Evolutionary conservation across 2,888 invertebrate species (phyloP).

Genomic region (Patella depressa): DNA sequence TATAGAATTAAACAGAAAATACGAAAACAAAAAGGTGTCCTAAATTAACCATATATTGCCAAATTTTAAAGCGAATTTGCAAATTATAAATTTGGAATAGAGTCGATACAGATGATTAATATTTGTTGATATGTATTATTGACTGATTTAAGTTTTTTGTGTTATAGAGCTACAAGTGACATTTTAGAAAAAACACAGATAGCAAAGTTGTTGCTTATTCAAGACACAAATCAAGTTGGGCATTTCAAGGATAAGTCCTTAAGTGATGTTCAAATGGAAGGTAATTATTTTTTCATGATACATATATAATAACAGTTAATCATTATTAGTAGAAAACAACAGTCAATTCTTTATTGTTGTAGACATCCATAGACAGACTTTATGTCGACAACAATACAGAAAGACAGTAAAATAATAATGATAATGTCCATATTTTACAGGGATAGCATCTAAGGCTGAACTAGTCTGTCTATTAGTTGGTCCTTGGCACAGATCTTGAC

Average conservation of each 20-base stretch:
- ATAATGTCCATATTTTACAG: neutral
- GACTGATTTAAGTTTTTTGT: too few relatives aligned
- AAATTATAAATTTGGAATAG: too few relatives aligned
- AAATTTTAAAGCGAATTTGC: too few relatives aligned
- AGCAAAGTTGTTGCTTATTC: neutral
- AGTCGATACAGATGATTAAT: too few relatives aligned
- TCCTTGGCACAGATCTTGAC: neutral
- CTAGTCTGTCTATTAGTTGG: neutral
- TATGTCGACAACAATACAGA: neutral
- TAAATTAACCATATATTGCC: too few relatives aligned
- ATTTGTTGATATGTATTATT: too few relatives aligned
- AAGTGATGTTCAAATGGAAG: slow-evolving; percentile 5
- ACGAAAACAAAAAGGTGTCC: too few relatives aligned
- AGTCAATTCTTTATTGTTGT: slow-evolving; percentile 5
- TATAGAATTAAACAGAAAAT: neutral
- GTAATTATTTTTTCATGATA: slow-evolving; percentile 3
- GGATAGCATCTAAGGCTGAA: neutral
- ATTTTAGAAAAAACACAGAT: neutral
- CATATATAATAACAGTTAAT: slow-evolving; percentile 1
- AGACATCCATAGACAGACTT: neutral
- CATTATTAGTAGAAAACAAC: neutral
- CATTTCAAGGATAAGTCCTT: neutral
- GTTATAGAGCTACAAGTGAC: neutral
- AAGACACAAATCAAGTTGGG: slow-evolving; percentile 1
- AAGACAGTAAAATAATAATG: too few relatives aligned